phyloP scores from a whole-genome alignment of 2,797 vertebrate genomes.

The Anolis apletophallus region DNA sequence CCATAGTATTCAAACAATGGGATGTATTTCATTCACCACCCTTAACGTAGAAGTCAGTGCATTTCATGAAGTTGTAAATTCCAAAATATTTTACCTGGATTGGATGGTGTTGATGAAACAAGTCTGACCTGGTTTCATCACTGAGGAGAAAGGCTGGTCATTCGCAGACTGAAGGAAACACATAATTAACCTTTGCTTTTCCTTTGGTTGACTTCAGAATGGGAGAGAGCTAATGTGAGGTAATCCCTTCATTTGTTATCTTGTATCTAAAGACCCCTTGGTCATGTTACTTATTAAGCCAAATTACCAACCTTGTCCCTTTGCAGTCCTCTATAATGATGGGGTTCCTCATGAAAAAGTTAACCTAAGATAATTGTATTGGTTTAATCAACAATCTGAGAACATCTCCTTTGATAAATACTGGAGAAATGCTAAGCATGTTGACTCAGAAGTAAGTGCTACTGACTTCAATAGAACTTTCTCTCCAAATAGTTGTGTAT shows the following conservation, averaged over 20 bases:
- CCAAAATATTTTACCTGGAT: not conserved
- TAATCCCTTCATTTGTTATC: constrained; percentile 14
- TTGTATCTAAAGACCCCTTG: constrained; percentile 11
- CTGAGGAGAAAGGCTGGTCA: not conserved
- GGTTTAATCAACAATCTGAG: constrained; percentile 6
- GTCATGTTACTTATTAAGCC: constrained; percentile 32
- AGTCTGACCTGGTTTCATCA: not conserved
- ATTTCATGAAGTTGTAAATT: not conserved
- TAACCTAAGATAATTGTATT: not conserved
- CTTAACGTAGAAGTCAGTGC: not conserved
- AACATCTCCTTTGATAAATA: not conserved
- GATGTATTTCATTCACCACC: not conserved
- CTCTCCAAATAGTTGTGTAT: not conserved
- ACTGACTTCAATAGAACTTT: not conserved
- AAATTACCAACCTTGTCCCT: constrained; percentile 5
- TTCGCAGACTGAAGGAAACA: not conserved
- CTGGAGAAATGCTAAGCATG: not conserved
- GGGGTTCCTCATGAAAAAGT: not conserved
- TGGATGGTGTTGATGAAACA: not conserved
- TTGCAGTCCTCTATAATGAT: constrained; percentile 5
- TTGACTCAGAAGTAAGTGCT: not conserved
- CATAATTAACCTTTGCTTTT: constrained; percentile 22
- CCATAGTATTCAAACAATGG: not conserved
- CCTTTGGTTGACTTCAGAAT: constrained; percentile 15
- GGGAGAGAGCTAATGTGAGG: not conserved